Percentiles rank a stretch among this genome's conserved stretches.
phyloP scores from a whole-genome alignment of 2,888 invertebrate genomes.

The Reticulitermes lucifugus region DNA sequence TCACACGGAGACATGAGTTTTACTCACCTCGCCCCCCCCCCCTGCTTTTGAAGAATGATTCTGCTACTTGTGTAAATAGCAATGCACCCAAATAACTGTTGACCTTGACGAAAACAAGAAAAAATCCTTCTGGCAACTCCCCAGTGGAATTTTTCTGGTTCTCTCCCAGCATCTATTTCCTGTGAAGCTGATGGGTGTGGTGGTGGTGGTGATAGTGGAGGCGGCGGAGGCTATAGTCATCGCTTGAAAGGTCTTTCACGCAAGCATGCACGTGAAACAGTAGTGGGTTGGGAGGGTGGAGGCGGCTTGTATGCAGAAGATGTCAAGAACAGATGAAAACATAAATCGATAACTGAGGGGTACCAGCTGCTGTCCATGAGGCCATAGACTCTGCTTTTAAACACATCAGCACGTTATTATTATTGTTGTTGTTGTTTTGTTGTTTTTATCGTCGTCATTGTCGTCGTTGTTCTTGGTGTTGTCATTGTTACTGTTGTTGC shows the following conservation, averaged over 20 bases:
- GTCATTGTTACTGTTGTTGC: too few relatives aligned
- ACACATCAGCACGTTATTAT: too few relatives aligned
- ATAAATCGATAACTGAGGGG: background rate
- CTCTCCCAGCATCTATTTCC: background rate
- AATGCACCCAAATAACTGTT: conserved; percentile 7
- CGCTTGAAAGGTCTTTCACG: background rate
- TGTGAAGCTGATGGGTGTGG: conserved; percentile 9
- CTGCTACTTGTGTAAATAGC: conserved; percentile 3
- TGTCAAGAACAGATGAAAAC: background rate
- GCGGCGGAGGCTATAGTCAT: background rate
- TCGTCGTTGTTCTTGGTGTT: too few relatives aligned
- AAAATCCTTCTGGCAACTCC: background rate
- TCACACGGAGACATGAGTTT: background rate
- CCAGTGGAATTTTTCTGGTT: conserved; percentile 1
- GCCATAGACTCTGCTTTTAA: too few relatives aligned
- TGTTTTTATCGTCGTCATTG: too few relatives aligned
- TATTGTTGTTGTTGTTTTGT: too few relatives aligned
- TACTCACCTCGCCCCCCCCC: background rate
- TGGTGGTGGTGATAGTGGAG: background rate
- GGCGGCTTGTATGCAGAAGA: background rate
- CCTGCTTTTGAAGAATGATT: background rate
- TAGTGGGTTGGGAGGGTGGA: background rate
- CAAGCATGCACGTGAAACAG: background rate
- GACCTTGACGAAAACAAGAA: background rate
- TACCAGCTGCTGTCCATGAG: too few relatives aligned